Evolutionary conservation across 1,140 invertebrate genomes (phyloP).

Genomic region (Pseudobourletiella spinata): DNA sequence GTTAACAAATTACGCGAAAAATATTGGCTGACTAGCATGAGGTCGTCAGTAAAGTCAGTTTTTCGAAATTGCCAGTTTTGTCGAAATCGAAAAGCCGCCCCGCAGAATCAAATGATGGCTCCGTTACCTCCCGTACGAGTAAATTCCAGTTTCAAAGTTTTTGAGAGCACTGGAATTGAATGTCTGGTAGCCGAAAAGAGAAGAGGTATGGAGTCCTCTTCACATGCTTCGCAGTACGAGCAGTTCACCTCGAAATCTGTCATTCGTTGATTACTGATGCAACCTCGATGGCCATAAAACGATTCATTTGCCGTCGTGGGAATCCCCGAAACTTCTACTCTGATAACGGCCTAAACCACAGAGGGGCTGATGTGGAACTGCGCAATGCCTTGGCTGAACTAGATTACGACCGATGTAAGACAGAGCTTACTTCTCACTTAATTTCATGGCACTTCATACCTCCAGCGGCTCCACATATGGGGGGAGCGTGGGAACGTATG

Average conservation of each 20-base stretch:
- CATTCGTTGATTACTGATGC: constrained; percentile 33
- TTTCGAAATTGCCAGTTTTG: too few relatives aligned
- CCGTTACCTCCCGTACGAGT: too few relatives aligned
- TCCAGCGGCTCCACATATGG: too few relatives aligned
- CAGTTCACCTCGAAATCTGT: constrained; percentile 38
- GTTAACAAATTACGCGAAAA: too few relatives aligned
- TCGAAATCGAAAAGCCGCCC: too few relatives aligned
- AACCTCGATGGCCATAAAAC: constrained; percentile 31
- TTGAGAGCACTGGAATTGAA: too few relatives aligned
- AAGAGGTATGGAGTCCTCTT: constrained; percentile 37
- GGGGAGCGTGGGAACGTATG: constrained; percentile 39
- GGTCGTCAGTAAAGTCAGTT: too few relatives aligned
- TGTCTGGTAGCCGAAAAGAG: too few relatives aligned
- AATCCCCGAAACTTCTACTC: constrained; percentile 32
- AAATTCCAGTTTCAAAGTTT: too few relatives aligned
- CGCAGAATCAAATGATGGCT: too few relatives aligned
- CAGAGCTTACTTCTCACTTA: constrained; percentile 6
- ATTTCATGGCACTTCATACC: constrained; percentile 40
- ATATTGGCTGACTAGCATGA: too few relatives aligned
- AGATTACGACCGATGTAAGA: constrained; percentile 8
- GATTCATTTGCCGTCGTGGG: constrained; percentile 35
- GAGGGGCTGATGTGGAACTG: constrained; percentile 23
- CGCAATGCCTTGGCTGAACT: not conserved
- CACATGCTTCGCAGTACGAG: constrained; percentile 34
- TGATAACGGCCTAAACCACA: constrained; percentile 39